Base-by-base conservation (phyloP, 2,888 invertebrate genomes). In the Polyommatus icarus region DNA sequence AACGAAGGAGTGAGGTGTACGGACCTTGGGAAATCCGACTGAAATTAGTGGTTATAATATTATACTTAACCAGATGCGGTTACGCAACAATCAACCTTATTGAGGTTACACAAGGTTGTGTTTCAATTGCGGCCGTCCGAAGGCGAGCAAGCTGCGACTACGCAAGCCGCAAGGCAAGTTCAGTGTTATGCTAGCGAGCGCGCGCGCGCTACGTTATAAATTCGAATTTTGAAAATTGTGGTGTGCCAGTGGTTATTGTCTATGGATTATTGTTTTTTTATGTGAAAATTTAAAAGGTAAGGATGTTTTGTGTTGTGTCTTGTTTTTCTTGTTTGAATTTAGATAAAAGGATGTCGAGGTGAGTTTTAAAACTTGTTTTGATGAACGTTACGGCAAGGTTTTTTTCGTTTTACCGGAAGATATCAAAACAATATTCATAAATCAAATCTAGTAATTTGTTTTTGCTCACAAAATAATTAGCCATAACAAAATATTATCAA, bases 121-220 rank as follows among this genome's bases (percentile, higher is more conserved):
- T 79, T 81, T 71, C 59, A 76, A 61, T 78, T 77, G 76, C 29
- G 40, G 76, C 40, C 54, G 67, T 57, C 82, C 81, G 87, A 90
- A 90, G 89, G 90, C 84, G 83, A 90, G 82, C 88, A 84, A 84
- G 76, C 76, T 79, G 81, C 80, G 80, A 82, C 83, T 85, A 85
- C 89, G 88, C 89, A 82, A 84, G 84, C 24, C 24, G 24, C 32
- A 32, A 32, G 32, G 84, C 86, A 91, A 91, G 91, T 91, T 91
- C 91, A 91, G 91, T 91, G 91, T 88, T 91, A 90, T 82, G 82
- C 80, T 83, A 87, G 83, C 87, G 84, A 85, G 86, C 86, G 78
- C 75, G 81, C 79, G 83, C 82, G 87, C 84, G 87, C 89, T 87
- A 83, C 77, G 50, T 78, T 79, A 59, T 78, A 79, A 80, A 80